Base-by-base conservation (phyloP, 1,140 invertebrate species). In the Nephila pilipes region DNA sequence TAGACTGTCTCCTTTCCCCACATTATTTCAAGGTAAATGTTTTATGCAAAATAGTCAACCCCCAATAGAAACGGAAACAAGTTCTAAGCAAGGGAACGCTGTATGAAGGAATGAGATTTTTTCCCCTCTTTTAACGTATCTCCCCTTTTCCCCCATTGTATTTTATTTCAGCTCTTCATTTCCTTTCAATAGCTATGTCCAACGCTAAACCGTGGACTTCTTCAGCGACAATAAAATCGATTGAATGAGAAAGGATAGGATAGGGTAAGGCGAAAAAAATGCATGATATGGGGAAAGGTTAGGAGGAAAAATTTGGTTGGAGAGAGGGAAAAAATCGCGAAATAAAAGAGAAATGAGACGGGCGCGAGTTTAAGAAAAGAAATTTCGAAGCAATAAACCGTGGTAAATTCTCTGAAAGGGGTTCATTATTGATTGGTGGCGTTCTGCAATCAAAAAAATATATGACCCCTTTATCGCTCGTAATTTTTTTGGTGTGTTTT, bases 331-430 rank as follows among this genome's bases (percentile, higher is more conserved):
- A 81, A n/a, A 54, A 32, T 29, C 12, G 2, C 2, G 32, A 54
- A 81, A 46, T 22, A 55, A 54, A 81, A 54, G 80, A 55, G 38
- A 81, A 81, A 81, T 55, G 80, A 81, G 80, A 81, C 20, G 46
- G 46, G 80, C 38, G 80, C 12, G 80, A 81, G 80, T 81, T 81
- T 81, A 54, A 81, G 80, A 81, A 81, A 81, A 55, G 38, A 55
- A 81, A 81, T 54, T 81, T 81, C 80, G 38, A 81, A 81, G 38
- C 80, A 81, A 81, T 81, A 81, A 81, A 81, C 80, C 80, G 80
- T 81, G 80, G 38, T 81, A 81, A 81, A 81, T 81, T 81, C 80
- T 81, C 29, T 75, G 69, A 75, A 32, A 75, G 29, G 20, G 80
- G 38, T 55, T 81, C 46, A 54, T 81, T 81, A 81, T 81, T 81